Evolutionary conservation across 2,113 vertebrate genomes (phyloP).

Genomic region (Semnornis frantzii): DNA sequence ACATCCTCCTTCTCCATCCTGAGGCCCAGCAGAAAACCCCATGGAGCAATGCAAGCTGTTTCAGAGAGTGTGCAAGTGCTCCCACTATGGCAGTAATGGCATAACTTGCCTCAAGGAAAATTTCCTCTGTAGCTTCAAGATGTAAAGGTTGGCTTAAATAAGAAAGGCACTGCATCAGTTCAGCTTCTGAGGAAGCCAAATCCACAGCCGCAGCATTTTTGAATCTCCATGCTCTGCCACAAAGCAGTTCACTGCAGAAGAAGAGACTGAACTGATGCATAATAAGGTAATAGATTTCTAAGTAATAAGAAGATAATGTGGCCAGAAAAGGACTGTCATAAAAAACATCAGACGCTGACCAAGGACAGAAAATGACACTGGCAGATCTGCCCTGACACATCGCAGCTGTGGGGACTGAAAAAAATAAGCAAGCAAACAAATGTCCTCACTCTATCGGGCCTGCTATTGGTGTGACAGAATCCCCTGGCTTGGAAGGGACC

Average conservation of each 20-base stretch:
- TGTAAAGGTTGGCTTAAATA: conserved; percentile 23
- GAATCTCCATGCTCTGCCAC: background rate
- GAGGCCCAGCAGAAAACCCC: background rate
- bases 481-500: no score
- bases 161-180: conserved; percentile 5
- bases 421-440: background rate
- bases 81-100: background rate
- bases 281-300: conserved; percentile 49
- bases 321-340: conserved; percentile 32
- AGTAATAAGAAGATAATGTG: conserved; percentile 42
- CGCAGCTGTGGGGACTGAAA: background rate
- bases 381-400: background rate
- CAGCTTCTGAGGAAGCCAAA: conserved; percentile 21
- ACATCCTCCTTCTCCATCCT: background rate
- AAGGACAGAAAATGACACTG: background rate
- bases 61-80: background rate
- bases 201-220: background rate
- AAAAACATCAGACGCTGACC: conserved; percentile 20
- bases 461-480: background rate
- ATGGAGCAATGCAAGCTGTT: background rate
- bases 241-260: background rate
- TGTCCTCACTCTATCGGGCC: background rate
- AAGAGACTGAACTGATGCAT: conserved; percentile 38
- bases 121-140: background rate
- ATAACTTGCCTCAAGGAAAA: background rate